These are phyloP conservation scores for Plestiodon gilberti DNA, from an alignment of 2,113 vertebrate species.

Conservation along the genomic window DNA sequence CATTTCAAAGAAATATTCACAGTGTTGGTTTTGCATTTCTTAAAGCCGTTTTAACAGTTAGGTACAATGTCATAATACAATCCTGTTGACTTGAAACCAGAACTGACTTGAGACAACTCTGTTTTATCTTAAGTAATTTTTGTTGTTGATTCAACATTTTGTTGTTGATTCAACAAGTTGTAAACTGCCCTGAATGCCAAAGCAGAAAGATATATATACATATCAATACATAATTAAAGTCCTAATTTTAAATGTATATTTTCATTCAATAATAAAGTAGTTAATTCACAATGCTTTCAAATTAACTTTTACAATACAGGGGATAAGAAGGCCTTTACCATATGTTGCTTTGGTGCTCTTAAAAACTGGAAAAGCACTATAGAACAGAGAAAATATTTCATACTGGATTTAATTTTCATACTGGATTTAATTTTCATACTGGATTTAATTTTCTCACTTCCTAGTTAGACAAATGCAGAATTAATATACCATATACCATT, in stretches of 20 bases:
- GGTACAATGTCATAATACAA: background rate
- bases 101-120: too few species aligned
- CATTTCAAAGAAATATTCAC: background rate
- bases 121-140: too few species aligned
- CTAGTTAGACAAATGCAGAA: constrained; percentile 27
- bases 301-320: background rate
- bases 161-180: too few species aligned
- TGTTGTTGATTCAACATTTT: too few species aligned
- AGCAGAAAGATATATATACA: too few species aligned
- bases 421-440: constrained; percentile 22
- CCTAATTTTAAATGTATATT: background rate
- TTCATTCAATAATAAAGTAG: background rate
- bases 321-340: background rate
- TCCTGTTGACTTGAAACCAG: background rate
- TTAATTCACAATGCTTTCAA: background rate
- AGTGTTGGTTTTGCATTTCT: background rate
- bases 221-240: too few species aligned
- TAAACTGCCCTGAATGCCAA: too few species aligned
- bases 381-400: background rate
- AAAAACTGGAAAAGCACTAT: background rate
- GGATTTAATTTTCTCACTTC: constrained; percentile 35
- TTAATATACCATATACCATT: too few species aligned
- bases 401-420: constrained; percentile 23
- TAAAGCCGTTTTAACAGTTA: background rate
- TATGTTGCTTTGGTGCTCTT: background rate